Base-by-base conservation (phyloP, 1,140 invertebrate species). In the Drosophila neocordata region DNA sequence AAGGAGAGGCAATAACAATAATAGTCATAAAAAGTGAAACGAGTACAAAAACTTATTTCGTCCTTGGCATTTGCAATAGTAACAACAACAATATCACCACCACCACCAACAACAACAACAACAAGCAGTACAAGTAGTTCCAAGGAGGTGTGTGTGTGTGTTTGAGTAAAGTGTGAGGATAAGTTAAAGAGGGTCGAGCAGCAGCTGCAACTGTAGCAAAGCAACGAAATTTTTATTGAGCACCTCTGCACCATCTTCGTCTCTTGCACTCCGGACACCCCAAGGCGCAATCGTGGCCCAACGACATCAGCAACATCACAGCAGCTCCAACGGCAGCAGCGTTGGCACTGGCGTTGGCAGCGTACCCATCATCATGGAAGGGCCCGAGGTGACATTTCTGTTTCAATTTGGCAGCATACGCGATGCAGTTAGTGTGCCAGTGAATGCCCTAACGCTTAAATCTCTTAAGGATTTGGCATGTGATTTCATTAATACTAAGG, bases 401-500 rank as follows among this genome's bases (percentile, higher is more conserved):
- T 98, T 99, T 93, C 98, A 99, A 93, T 96, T 98, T 92, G 98
- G 98, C 78, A 95, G 99, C 89, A 93, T 96, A 67, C 94, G 97
- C 84, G 98, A 99, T 93, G 96, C 96, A 65, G 95, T 97, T 24
- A 96, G 95, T 31, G 95, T 97, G 51, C 96, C 97, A 59, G 93
- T 94, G 65, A 94, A 95, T 75, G 94, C 95, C 55, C 93, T 99
- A 69, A 98, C 96, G 75, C 94, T 99, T 52, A 96, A 97, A 91
- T 95, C 95, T 64, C 94, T 99, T 65, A 99, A 99, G 93, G 97
- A 99, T 84, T 94, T 97, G 77, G 98, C 98, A 51, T 98, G 97
- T 92, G 96, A 98, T 85, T 99, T 99, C 93, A 96, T 99, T 73
- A 96, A 98, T 90, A 95, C 94, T 76, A 98, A 98, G 94, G 96